Conservation (phyloP, 2,888 invertebrate genomes). For the Spatulosminthurus flaviceps region DNA sequence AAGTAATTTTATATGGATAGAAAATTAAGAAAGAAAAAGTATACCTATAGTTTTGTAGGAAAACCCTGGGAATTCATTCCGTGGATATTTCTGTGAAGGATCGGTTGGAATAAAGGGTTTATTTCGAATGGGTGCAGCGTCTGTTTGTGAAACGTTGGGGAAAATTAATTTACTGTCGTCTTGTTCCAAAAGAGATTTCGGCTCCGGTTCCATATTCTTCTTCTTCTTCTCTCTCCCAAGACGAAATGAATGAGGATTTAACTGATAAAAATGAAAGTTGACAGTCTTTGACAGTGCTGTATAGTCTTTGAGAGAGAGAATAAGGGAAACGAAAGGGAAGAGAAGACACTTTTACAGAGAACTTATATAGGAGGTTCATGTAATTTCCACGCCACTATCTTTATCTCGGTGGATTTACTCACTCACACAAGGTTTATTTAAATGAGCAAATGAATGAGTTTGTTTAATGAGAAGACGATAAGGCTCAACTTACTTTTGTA, state of each 20-base stretch:
- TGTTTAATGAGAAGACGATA: too few species aligned
- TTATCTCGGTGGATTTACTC: too few species aligned
- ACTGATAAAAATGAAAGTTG: background rate
- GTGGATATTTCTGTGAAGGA: background rate
- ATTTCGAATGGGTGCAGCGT: slow-evolving; percentile 13
- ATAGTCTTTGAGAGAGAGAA: background rate
- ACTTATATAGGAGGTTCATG: too few species aligned
- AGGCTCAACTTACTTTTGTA: too few species aligned
- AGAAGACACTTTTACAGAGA: too few species aligned
- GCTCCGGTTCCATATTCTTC: background rate
- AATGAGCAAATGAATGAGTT: too few species aligned
- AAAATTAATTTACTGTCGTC: background rate
- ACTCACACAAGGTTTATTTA: too few species aligned
- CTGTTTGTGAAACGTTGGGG: background rate
- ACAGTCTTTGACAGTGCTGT: background rate
- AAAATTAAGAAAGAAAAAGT: too few species aligned
- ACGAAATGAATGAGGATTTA: slow-evolving; percentile 13
- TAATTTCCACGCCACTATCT: too few species aligned
- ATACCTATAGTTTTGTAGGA: background rate
- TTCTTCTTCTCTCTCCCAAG: background rate
- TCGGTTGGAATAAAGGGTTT: background rate
- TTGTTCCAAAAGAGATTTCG: background rate
- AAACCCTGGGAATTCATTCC: background rate
- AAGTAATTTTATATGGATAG: too few species aligned
- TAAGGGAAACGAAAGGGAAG: too few species aligned